Base-by-base conservation (phyloP, 1,140 invertebrate genomes). In the Orius insidiosus region DNA sequence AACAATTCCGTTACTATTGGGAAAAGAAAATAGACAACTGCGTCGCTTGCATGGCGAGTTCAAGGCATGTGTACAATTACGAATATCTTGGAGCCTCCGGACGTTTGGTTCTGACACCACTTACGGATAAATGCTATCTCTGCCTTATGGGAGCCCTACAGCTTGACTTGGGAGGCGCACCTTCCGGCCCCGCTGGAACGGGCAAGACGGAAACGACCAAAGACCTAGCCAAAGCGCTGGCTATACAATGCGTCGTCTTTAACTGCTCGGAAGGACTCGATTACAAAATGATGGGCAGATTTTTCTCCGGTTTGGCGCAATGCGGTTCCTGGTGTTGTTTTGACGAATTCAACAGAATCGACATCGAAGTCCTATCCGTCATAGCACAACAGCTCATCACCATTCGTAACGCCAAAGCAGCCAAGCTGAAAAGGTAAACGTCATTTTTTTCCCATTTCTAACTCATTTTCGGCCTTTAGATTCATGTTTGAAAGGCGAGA, bases 131-230 rank as follows among this genome's bases (percentile, higher is more conserved):
- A 24, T 90, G 85, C 58, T 80, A 93, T 61, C 60, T 88, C 0
- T 87, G 84, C 54, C 62, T 90, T 5, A 86, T 89, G 80, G 85
- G 85, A 11, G 86, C 85, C 2, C 66, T 88, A 8, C 82, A 87
- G 59, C 63, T 88, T 50, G 80, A 89, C 61, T 60, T 89, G 49
- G 74, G 83, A 18, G 88, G 88, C 24, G 86, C 82, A 34, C 76
- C 85, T 13, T 75, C 87, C 49, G 88, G 89, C 1, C 87, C 88
- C 1, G 85, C 81, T 10, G 89, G 89, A 11, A 94, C 88, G 0
- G 90, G 90, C 1, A 95, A 95, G 68, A 94, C 89, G 1, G 90
- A 94, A 68, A 92, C 88, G 0, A 88, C 84, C 0, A 92, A 92
- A 65, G 85, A 92, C 69, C 68, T 90, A 48, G 84, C 85, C 2